These are phyloP conservation scores for Bovichtus variegatus DNA, from an alignment of 2,797 vertebrate genomes.

Conservation along the genomic window DNA sequence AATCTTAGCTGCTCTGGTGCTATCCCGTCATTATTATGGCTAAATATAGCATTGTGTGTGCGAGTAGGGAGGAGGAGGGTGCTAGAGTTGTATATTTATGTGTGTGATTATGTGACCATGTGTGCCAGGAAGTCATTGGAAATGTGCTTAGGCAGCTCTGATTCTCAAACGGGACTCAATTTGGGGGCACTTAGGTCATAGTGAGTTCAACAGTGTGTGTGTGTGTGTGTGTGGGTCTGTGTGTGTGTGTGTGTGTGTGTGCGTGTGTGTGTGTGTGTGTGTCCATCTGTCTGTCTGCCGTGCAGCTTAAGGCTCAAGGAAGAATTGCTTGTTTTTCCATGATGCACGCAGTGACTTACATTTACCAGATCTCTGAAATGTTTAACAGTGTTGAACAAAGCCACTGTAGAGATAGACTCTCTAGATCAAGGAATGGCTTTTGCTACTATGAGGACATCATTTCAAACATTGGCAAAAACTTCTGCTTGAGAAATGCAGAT, in stretches of 20 bases:
- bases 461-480: conserved; percentile 5
- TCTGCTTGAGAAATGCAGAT: neutral
- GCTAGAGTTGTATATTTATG: conserved; percentile 65
- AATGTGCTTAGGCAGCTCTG: conserved; percentile 63
- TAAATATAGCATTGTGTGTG: conserved; percentile 76
- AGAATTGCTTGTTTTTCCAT: conserved; percentile 63
- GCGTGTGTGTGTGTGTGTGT: conserved; percentile 6
- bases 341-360: conserved; percentile 51
- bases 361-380: conserved; percentile 52
- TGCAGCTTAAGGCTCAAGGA: conserved; percentile 39
- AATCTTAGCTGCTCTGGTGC: conserved; percentile 21
- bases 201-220: conserved; percentile 50
- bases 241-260: conserved; percentile 8
- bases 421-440: conserved; percentile 8
- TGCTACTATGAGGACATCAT: conserved; percentile 10
- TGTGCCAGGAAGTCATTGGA: conserved; percentile 63
- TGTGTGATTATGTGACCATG: conserved; percentile 61
- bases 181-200: conserved; percentile 51
- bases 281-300: conserved; percentile 36
- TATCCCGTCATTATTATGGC: conserved; percentile 60
- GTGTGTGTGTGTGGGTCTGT: conserved; percentile 24
- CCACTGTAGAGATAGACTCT: conserved; percentile 22
- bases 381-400: conserved; percentile 51
- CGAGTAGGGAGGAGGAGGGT: conserved; percentile 28
- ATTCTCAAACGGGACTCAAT: conserved; percentile 45